These are phyloP conservation scores for Galeruca laticollis DNA, from an alignment of 2,888 invertebrate species.

Conservation along the genomic window DNA sequence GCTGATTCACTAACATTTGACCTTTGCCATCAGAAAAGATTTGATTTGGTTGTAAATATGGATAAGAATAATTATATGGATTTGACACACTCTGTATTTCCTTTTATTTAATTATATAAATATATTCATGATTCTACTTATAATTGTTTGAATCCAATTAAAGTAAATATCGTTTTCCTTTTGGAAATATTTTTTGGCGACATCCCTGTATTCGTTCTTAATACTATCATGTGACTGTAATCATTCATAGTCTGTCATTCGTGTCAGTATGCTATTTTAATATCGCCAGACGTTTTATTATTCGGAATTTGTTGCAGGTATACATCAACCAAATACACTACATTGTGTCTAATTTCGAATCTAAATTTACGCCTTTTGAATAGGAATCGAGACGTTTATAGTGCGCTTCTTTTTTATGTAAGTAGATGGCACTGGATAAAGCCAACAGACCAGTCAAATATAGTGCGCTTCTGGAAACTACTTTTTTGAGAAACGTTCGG, in stretches of 20 bases:
- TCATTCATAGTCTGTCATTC: conserved; percentile 65
- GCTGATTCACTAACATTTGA: too few relatives aligned
- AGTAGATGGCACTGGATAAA: too few relatives aligned
- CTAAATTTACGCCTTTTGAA: conserved; percentile 54
- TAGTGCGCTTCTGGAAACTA: conserved; percentile 48
- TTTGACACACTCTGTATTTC: too few relatives aligned
- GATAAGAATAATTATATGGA: too few relatives aligned
- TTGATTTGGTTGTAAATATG: too few relatives aligned
- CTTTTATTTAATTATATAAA: too few relatives aligned
- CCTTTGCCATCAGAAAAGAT: too few relatives aligned
- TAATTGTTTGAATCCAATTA: background rate
- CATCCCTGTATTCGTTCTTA: conserved; percentile 38
- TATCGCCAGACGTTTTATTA: conserved; percentile 46
- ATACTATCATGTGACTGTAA: conserved; percentile 63
- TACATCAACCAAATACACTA: conserved; percentile 22
- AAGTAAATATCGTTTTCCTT: background rate
- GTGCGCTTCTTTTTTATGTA: conserved; percentile 45
- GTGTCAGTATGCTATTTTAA: conserved; percentile 56
- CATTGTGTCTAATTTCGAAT: conserved; percentile 44
- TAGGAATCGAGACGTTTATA: conserved; percentile 53
- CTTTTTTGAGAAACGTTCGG: too few relatives aligned
- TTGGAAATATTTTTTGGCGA: background rate
- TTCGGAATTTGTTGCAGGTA: conserved; percentile 37
- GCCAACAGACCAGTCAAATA: too few relatives aligned
- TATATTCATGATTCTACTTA: too few relatives aligned